phyloP scores from a whole-genome alignment of 2,797 vertebrate genomes.

The Philypnodon macrostomus region DNA sequence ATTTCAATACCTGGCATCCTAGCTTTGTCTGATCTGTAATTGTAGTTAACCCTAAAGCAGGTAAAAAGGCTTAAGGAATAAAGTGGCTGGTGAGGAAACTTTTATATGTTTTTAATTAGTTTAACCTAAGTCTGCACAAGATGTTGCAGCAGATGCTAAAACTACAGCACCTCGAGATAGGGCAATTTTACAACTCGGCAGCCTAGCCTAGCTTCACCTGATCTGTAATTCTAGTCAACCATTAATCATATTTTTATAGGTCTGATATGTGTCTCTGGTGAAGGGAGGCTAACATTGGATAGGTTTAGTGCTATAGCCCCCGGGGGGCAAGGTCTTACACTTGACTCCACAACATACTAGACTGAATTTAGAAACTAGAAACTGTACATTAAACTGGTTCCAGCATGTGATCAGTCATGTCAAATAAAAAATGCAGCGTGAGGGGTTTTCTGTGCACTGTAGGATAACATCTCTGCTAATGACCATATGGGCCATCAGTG shows the following conservation, averaged over 20 bases:
- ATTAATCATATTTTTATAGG: constrained; percentile 32
- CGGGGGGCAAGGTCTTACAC: background rate
- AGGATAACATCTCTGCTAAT: too few species aligned
- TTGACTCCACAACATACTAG: background rate
- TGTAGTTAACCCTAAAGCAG: too few species aligned
- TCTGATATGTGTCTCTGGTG: constrained; percentile 22
- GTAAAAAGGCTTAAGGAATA: too few species aligned
- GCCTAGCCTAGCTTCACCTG: constrained; percentile 20
- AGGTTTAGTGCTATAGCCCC: constrained; percentile 1
- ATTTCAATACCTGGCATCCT: constrained; percentile 21
- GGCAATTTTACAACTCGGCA: constrained; percentile 9
- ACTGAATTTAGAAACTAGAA: constrained; percentile 1
- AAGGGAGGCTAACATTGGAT: background rate
- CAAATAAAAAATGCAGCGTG: constrained; percentile 17
- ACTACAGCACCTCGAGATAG: too few species aligned
- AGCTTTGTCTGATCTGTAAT: constrained; percentile 16
- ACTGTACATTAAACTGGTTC: constrained; percentile 7
- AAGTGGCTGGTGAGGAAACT: too few species aligned
- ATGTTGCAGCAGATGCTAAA: too few species aligned
- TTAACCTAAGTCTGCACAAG: too few species aligned
- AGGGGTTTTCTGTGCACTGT: constrained; percentile 2
- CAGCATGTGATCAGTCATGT: background rate
- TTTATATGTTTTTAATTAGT: too few species aligned
- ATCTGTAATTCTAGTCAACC: constrained; percentile 30
- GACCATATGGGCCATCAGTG: background rate